Conservation (phyloP, 2,797 vertebrate genomes). For the Sylvilagus floridanus region DNA sequence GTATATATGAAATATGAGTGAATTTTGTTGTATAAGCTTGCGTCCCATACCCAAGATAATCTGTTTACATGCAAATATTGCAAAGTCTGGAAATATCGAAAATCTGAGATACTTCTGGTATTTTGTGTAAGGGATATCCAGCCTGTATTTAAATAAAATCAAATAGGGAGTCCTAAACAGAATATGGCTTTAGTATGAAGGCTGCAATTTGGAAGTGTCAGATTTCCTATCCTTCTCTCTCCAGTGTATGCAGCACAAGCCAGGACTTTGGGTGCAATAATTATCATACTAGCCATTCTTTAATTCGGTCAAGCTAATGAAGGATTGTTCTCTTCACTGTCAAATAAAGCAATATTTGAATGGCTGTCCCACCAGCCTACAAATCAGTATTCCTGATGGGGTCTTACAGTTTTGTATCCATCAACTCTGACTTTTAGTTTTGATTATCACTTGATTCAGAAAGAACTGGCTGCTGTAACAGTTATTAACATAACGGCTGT, state of each 20-base stretch:
- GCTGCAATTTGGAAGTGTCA: not conserved
- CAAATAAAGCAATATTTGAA: conserved; percentile 32
- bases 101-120: no score
- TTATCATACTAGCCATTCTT: not conserved
- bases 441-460: not conserved
- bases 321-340: not conserved
- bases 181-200: not conserved
- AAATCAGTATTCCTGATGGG: not conserved
- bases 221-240: not conserved
- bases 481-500: not conserved
- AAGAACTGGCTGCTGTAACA: not conserved
- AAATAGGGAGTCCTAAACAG: not conserved
- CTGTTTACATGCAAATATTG: no score
- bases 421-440: not conserved
- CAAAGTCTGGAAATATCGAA: no score
- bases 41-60: not conserved
- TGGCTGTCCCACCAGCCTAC: not conserved
- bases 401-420: not conserved
- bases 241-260: not conserved
- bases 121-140: no score
- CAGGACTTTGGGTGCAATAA: not conserved
- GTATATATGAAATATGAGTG: not conserved
- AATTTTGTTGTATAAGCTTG: not conserved
- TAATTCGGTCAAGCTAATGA: conserved; percentile 34
- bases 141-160: conserved; percentile 19